These are phyloP conservation scores for Eupithecia abbreviata DNA, from an alignment of 2,888 invertebrate species.

Conservation along the genomic window DNA sequence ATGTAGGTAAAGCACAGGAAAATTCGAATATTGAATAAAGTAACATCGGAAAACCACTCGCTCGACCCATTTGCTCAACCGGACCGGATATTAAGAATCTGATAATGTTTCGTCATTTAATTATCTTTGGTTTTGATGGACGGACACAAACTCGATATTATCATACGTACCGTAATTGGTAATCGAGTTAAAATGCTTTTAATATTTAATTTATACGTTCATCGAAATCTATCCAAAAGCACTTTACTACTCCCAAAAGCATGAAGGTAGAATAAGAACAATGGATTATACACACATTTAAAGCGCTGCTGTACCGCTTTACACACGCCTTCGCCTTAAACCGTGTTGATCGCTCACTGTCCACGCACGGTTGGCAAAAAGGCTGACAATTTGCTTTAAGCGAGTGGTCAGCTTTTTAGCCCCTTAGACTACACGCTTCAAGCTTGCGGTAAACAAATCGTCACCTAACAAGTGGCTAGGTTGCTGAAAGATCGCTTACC, in stretches of 20 bases:
- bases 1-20: too few species aligned
- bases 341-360: neutral
- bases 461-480: too few species aligned
- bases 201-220: neutral
- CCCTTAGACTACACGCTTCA: too few species aligned
- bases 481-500: too few species aligned
- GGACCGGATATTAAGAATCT: conserved; percentile 4
- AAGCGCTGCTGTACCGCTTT: neutral
- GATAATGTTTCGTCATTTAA: conserved; percentile 5
- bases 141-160: neutral
- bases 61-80: neutral
- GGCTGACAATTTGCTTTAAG: too few species aligned
- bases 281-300: neutral
- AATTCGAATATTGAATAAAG: neutral
- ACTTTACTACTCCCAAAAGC: neutral
- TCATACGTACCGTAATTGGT: neutral
- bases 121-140: conserved; percentile 6
- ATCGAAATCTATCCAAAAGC: neutral
- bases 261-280: neutral
- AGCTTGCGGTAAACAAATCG: too few species aligned
- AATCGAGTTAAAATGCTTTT: neutral
- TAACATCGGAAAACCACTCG: neutral
- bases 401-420: too few species aligned
- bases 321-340: neutral
- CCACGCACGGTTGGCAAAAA: too few species aligned